Evolutionary conservation across 2,113 vertebrate species (phyloP).

Genomic region (Garra rufa): DNA sequence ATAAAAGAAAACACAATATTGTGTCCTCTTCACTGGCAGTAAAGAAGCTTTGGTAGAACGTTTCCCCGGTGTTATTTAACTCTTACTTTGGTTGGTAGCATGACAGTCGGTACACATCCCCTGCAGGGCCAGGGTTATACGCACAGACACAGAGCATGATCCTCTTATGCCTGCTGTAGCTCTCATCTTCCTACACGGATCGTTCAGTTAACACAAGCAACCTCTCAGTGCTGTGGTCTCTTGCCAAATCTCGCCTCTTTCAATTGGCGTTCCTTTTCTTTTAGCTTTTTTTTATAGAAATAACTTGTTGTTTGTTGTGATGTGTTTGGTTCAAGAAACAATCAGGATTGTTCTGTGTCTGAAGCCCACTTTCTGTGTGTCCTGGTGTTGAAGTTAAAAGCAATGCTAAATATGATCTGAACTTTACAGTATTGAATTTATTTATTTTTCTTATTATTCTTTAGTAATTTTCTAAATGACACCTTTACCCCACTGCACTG

Average conservation of each 20-base stretch:
- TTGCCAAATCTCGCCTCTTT: constrained; percentile 34
- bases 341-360: not conserved
- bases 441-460: not conserved
- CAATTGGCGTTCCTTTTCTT: constrained; percentile 7
- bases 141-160: constrained; percentile 34
- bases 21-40: not conserved
- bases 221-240: constrained; percentile 32
- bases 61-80: constrained; percentile 1
- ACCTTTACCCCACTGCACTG: too few species aligned
- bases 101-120: constrained; percentile 18
- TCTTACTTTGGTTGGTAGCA: not conserved
- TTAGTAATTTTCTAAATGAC: too few species aligned
- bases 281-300: not conserved
- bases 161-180: constrained; percentile 17
- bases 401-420: not conserved
- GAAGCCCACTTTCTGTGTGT: not conserved
- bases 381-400: not conserved
- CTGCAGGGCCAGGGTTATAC: constrained; percentile 12
- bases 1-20: not conserved
- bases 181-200: constrained; percentile 44
- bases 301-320: not conserved
- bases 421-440: not conserved
- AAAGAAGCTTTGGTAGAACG: constrained; percentile 26
- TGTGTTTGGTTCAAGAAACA: constrained; percentile 25
- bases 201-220: constrained; percentile 31